These are phyloP conservation scores for Habroteleia sp. DNA, from an alignment of 2,888 invertebrate genomes.

Conservation along the genomic window DNA sequence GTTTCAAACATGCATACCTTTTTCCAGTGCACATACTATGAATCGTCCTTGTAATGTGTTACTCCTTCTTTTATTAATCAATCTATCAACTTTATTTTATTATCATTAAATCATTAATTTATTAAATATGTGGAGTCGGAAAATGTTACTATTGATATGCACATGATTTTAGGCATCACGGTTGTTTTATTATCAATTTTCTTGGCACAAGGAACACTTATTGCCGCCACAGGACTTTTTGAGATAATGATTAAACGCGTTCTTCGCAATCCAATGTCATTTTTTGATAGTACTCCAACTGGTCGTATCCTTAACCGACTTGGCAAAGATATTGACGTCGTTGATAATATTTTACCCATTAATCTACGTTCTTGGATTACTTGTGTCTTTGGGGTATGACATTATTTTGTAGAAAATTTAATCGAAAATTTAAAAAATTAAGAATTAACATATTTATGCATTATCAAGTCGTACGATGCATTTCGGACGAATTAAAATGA, in stretches of 20 bases:
- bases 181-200: slow-evolving; percentile 83
- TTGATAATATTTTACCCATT: slow-evolving; percentile 85
- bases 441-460: slow-evolving; percentile 24
- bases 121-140: slow-evolving; percentile 28
- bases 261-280: slow-evolving; percentile 85
- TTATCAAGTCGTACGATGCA: slow-evolving; percentile 42
- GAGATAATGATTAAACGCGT: slow-evolving; percentile 83
- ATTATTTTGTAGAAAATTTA: slow-evolving; percentile 51
- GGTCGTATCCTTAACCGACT: slow-evolving; percentile 87
- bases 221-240: slow-evolving; percentile 85
- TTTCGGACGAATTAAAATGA: slow-evolving; percentile 39
- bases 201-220: slow-evolving; percentile 83
- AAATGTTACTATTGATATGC: slow-evolving; percentile 47
- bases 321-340: slow-evolving; percentile 85
- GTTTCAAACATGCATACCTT: slow-evolving; percentile 46
- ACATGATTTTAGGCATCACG: slow-evolving; percentile 80
- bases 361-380: slow-evolving; percentile 81
- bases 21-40: slow-evolving; percentile 11
- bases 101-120: neutral
- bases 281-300: slow-evolving; percentile 87
- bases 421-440: slow-evolving; percentile 13
- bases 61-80: slow-evolving; percentile 7
- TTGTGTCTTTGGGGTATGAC: slow-evolving; percentile 75
- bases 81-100: neutral
- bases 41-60: slow-evolving; percentile 7